Base-by-base conservation (phyloP, 2,113 vertebrate species). In the Girardinichthys multiradiatus region DNA sequence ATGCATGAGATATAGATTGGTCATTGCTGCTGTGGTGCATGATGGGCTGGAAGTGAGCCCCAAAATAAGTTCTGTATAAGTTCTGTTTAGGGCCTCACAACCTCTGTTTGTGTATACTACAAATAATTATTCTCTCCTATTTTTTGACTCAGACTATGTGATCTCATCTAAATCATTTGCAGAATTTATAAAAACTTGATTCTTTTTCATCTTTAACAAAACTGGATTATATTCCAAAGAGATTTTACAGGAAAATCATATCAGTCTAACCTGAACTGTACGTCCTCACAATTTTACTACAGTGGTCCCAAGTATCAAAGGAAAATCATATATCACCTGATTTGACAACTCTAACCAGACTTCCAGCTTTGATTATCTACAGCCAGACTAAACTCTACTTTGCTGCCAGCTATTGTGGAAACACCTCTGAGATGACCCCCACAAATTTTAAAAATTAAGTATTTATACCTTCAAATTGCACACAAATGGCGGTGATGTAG, bases 401-500 rank as follows among this genome's bases (percentile, higher is more conserved):
- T 63, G 42, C 74, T 72, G 82, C 87, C 91, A 94, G 90, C 92
- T 93, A 91, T 84, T 83, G 81, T 69, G 69, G 79, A 88, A 91
- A 92, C 88, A 91, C 90, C 92, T 90, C 68, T 72, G 81, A 87
- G 89, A 93, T 94, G 90, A 94, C 90, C 88, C 30, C 86, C 77
- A 87, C 89, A 91, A 91, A 92, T 64, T 94, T 92, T 92, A 80
- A 92, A 92, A 93, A 93, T 92, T 67, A 92, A 92, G 88, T 90
- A 94, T 94, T 94, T 93, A 94, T 93, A 91, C 90, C 83, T 90
- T 87, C 66, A 92, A 94, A 94, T 94, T 94, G 91, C 94, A 92
- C 87, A 92, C 92, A 94, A 93, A 94, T 93, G 92, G 86, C 62
- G 73, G 83, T 91, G 70, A 83, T 73, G 71, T 82, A 80, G 82